Base-by-base conservation (phyloP, 2,888 invertebrate species). In the Mythimna impura region DNA sequence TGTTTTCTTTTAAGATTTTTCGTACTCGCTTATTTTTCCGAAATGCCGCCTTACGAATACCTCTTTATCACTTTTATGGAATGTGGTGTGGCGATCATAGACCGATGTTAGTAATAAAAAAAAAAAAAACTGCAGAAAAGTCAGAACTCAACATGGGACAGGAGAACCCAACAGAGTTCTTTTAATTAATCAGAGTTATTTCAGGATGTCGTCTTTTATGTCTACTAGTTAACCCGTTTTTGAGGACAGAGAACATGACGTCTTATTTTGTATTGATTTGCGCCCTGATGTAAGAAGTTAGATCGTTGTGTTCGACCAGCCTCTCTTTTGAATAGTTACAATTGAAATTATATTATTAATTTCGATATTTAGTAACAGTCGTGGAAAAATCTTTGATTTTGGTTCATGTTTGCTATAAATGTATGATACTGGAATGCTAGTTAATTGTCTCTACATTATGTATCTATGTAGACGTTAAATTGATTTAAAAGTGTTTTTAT, bases 361-460 rank as follows among this genome's bases (percentile, higher is more conserved):
- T 74, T 55, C n/a, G 40, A 67, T 65, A 54, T 66, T 54, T 43
- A 50, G 40, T 60, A 25, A 64, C 77, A 76, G 82, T 76, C 77
- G 77, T 71, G 77, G 71, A 55, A 30, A 54, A 71, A 36, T 47
- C 22, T 34, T 57, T 54, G 20, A 43, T 71, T 81, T 81, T 57
- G 71, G 58, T 70, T 60, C n/a, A 66, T 63, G 40, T 70, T 76
- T 70, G 55, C 60, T 65, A 69, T 58, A 69, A 63, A 47, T 81
- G 52, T 76, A 71, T 71, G 55, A 30, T 65, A 81, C 43, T 76
- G 52, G 50, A 36, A 60, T 76, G 71, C 36, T 34, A 80, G 68
- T 68, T 73, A 57, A 34, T 58, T 68, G 50, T 74, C 43, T 43
- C 61, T 67, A 73, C 64, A 36, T 72, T 61, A 47, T 62, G 12